Evolutionary conservation across 2,888 invertebrate genomes (phyloP).

Genomic region (Melipona beecheii): DNA sequence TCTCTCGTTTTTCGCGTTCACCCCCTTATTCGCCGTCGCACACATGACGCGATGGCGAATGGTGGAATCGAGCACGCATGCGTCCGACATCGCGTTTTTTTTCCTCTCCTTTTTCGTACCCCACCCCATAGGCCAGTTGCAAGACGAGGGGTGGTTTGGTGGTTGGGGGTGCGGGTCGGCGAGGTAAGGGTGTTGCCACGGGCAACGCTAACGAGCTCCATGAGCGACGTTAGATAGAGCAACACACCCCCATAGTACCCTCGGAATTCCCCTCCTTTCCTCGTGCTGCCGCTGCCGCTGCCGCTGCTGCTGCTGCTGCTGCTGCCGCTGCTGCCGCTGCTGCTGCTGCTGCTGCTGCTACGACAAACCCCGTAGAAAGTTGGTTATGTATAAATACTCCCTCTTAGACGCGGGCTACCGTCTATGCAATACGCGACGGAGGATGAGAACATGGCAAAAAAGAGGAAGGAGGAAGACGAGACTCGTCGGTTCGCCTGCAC

Average conservation of each 20-base stretch:
- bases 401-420: constrained; percentile 60
- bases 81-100: constrained; percentile 66
- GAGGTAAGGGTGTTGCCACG: constrained; percentile 82
- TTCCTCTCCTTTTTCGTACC: constrained; percentile 63
- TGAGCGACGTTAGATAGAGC: constrained; percentile 83
- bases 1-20: background rate
- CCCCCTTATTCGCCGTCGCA: constrained; percentile 40
- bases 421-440: constrained; percentile 28
- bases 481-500: constrained; percentile 13
- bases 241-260: constrained; percentile 76
- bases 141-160: constrained; percentile 74
- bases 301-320: constrained; percentile 27
- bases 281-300: constrained; percentile 26
- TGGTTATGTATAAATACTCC: constrained; percentile 76
- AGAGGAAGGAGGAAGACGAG: background rate
- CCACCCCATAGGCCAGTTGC: constrained; percentile 60
- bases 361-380: constrained; percentile 75
- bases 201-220: constrained; percentile 84
- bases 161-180: constrained; percentile 71
- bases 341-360: constrained; percentile 38
- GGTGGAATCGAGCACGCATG: constrained; percentile 68
- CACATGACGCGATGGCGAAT: constrained; percentile 76
- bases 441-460: constrained; percentile 9
- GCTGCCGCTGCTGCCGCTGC: constrained; percentile 23
- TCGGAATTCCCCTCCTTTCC: constrained; percentile 59